phyloP scores from a whole-genome alignment of 2,888 invertebrate genomes.

The Flexamia atlantica region DNA sequence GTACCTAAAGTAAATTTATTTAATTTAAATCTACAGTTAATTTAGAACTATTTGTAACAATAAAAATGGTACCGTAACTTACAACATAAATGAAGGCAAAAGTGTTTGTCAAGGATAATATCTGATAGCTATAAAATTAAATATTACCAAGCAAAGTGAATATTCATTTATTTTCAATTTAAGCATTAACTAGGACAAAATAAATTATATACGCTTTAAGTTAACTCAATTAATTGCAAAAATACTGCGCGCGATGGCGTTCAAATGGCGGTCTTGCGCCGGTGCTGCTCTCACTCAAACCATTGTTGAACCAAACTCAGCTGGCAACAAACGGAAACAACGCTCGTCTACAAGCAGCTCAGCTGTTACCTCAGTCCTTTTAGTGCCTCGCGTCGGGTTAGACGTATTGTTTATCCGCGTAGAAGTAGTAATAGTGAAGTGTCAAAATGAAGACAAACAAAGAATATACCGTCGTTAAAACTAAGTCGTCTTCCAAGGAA shows the following conservation, averaged over 20 bases:
- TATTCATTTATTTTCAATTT: too few species aligned
- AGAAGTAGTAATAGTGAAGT: slow-evolving; percentile 11
- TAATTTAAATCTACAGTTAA: too few species aligned
- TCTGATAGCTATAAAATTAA: too few species aligned
- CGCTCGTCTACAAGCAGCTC: slow-evolving; percentile 2
- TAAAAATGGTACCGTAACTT: too few species aligned
- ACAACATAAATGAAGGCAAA: too few species aligned
- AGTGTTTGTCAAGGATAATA: too few species aligned
- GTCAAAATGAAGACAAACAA: slow-evolving; percentile 36
- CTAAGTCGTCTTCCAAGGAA: slow-evolving; percentile 12
- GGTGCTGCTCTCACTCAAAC: slow-evolving; percentile 52
- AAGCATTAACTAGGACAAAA: too few species aligned
- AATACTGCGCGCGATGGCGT: neutral
- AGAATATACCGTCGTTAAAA: slow-evolving; percentile 23
- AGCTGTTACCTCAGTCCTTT: slow-evolving; percentile 37
- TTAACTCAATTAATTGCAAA: slow-evolving; percentile 1
- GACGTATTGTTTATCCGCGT: neutral
- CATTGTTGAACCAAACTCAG: slow-evolving; percentile 54
- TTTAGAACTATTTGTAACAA: too few species aligned
- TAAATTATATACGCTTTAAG: too few species aligned
- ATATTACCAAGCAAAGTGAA: too few species aligned
- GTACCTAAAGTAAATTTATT: too few species aligned
- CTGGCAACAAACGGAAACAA: slow-evolving; percentile 40
- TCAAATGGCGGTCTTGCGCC: neutral
- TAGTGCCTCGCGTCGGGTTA: slow-evolving; percentile 19